Conservation (phyloP, 2,888 invertebrate genomes). For the Agrochola macilenta region DNA sequence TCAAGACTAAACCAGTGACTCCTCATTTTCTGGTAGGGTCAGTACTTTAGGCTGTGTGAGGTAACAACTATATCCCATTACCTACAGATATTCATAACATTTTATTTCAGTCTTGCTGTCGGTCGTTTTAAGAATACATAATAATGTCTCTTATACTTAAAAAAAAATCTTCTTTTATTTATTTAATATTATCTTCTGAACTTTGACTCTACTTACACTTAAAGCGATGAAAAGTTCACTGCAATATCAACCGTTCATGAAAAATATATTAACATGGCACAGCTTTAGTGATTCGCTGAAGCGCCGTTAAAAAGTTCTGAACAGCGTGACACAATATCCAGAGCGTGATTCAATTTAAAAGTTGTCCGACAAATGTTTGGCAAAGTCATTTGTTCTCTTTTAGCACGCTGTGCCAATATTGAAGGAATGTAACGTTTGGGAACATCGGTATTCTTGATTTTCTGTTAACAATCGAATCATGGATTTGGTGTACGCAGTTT, state of each 20-base stretch:
- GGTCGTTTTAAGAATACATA: not conserved
- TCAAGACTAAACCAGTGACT: too few species aligned
- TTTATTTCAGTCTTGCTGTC: not conserved
- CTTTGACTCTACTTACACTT: constrained; percentile 3
- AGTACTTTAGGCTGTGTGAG: not conserved
- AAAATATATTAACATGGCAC: constrained; percentile 26
- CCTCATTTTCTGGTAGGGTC: not conserved
- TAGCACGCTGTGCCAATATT: constrained; percentile 32
- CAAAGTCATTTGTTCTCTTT: constrained; percentile 40
- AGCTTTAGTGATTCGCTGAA: constrained; percentile 18
- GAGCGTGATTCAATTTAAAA: constrained; percentile 60
- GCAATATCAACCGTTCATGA: constrained; percentile 25
- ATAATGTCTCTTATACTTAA: not conserved
- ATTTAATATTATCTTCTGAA: constrained; percentile 3
- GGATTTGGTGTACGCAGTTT: not conserved
- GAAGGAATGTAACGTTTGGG: constrained; percentile 23
- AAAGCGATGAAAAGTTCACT: constrained; percentile 19
- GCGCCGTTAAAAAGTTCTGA: constrained; percentile 38
- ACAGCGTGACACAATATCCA: constrained; percentile 40
- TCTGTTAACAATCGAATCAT: constrained; percentile 8
- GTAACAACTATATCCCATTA: not conserved
- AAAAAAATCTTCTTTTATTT: too few species aligned
- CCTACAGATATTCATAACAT: not conserved
- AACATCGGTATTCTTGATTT: constrained; percentile 18
- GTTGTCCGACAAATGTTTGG: constrained; percentile 43